A percentile compares a stretch with the other conserved stretches of the same genome.
Conservation (phyloP, 2,113 vertebrate species). For the Scomber scombrus region DNA sequence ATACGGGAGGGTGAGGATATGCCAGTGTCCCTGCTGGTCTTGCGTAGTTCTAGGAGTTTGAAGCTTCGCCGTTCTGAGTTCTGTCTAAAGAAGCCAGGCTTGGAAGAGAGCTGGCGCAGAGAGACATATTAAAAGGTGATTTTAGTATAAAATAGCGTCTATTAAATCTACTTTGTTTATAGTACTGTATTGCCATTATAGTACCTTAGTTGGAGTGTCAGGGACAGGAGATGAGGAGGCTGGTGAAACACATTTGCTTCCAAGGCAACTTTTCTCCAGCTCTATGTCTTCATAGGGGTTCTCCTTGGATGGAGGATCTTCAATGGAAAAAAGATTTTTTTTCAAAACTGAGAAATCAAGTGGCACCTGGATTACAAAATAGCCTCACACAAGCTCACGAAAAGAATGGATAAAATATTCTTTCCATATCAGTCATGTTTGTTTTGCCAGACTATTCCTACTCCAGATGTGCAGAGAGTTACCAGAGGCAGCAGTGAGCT, state of each 20-base stretch:
- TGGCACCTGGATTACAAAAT: slow-evolving; percentile 36
- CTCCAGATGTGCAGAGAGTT: slow-evolving; percentile 68
- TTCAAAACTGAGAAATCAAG: slow-evolving; percentile 17
- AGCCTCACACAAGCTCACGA: slow-evolving; percentile 12
- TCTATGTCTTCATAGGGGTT: slow-evolving; percentile 98
- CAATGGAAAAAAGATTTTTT: slow-evolving; percentile 28
- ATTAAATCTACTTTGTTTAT: neutral
- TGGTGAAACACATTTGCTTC: slow-evolving; percentile 90
- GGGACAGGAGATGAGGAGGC: slow-evolving; percentile 88
- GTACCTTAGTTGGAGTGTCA: slow-evolving; percentile 92
- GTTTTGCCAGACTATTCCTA: slow-evolving; percentile 62
- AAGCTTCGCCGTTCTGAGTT: slow-evolving; percentile 95
- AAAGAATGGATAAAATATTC: slow-evolving; percentile 28
- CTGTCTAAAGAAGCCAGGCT: slow-evolving; percentile 92
- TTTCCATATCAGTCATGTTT: slow-evolving; percentile 62
- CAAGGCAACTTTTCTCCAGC: slow-evolving; percentile 90
- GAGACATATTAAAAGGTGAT: neutral
- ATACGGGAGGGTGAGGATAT: slow-evolving; percentile 88
- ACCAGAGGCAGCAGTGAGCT: slow-evolving; percentile 45
- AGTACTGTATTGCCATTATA: neutral
- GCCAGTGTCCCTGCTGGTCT: slow-evolving; percentile 89
- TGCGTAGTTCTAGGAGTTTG: slow-evolving; percentile 92
- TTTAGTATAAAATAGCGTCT: neutral
- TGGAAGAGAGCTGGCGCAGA: slow-evolving; percentile 82
- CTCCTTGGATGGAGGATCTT: slow-evolving; percentile 95